A percentile compares a stretch with the other conserved stretches of the same genome.
phyloP scores from a whole-genome alignment of 1,140 invertebrate genomes.

The Pissodes strobi region DNA sequence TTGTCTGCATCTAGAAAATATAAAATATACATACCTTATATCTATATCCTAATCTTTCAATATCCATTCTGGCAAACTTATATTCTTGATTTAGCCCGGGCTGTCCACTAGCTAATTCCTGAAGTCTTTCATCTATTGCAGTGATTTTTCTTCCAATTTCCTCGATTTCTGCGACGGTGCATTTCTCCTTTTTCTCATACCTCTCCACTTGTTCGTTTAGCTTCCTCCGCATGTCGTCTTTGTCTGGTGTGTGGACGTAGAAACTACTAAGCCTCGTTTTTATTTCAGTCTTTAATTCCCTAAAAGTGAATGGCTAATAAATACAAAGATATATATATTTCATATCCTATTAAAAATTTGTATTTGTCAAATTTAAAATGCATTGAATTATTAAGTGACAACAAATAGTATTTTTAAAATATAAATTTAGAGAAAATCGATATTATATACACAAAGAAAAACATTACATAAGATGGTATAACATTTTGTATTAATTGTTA shows the following conservation, averaged over 20 bases:
- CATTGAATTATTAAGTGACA: no score
- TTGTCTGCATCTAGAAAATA: no score
- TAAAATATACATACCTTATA: conserved; percentile 36
- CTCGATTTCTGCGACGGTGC: conserved; percentile 53
- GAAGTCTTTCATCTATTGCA: conserved; percentile 41
- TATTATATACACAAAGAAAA: no score
- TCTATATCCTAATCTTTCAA: conserved; percentile 12
- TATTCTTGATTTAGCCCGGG: conserved; percentile 28
- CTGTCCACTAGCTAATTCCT: conserved; percentile 51
- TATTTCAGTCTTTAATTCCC: conserved; percentile 56
- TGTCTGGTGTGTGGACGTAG: conserved; percentile 50
- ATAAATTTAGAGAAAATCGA: no score
- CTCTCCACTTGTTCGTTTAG: conserved; percentile 57
- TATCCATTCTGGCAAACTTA: conserved; percentile 27
- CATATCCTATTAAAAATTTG: no score
- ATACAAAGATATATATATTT: no score
- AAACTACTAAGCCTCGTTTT: conserved; percentile 57
- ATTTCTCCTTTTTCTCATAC: conserved; percentile 57
- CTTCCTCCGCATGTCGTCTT: conserved; percentile 56
- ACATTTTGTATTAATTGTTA: no score
- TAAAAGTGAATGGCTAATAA: no score
- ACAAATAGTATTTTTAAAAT: no score
- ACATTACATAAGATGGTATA: no score
- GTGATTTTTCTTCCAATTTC: conserved; percentile 12
- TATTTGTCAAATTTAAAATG: no score